phyloP scores from a whole-genome alignment of 2,113 vertebrate species.

The Apus apus region DNA sequence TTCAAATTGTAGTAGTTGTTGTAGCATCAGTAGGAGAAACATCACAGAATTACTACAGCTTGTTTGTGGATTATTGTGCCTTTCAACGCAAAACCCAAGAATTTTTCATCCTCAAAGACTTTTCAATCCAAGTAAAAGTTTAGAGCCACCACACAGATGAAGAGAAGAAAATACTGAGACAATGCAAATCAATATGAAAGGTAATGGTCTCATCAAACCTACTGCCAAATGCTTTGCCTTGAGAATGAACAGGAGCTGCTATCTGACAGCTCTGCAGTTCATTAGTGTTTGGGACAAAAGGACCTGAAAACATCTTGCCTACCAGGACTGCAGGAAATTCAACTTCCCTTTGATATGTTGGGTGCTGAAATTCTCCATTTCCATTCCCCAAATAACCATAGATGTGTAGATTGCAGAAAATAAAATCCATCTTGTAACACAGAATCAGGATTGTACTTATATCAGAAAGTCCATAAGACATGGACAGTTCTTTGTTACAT shows the following conservation, averaged over 20 bases:
- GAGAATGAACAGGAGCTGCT: not conserved
- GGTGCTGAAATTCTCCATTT: not conserved
- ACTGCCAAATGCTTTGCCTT: not conserved
- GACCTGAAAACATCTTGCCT: not conserved
- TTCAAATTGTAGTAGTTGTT: not conserved
- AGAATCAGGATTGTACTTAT: not conserved
- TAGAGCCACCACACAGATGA: not conserved
- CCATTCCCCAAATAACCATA: not conserved
- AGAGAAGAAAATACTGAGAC: not conserved
- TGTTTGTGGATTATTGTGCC: not conserved
- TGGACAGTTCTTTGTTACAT: not conserved
- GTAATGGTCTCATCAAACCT: not conserved
- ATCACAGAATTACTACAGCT: not conserved
- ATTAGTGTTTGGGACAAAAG: not conserved
- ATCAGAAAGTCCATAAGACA: not conserved
- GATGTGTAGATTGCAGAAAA: not conserved
- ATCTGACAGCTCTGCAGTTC: not conserved
- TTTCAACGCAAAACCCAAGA: not conserved
- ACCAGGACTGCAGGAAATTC: not conserved
- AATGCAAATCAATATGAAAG: not conserved
- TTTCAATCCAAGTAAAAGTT: not conserved
- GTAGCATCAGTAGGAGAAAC: not conserved
- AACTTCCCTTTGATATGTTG: not conserved
- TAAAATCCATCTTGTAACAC: not conserved
- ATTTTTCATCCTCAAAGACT: not conserved